Percentiles rank a stretch among this genome's conserved stretches.
These are phyloP conservation scores for Callipepla squamata DNA, from an alignment of 2,113 vertebrate genomes.

Conservation along the genomic window DNA sequence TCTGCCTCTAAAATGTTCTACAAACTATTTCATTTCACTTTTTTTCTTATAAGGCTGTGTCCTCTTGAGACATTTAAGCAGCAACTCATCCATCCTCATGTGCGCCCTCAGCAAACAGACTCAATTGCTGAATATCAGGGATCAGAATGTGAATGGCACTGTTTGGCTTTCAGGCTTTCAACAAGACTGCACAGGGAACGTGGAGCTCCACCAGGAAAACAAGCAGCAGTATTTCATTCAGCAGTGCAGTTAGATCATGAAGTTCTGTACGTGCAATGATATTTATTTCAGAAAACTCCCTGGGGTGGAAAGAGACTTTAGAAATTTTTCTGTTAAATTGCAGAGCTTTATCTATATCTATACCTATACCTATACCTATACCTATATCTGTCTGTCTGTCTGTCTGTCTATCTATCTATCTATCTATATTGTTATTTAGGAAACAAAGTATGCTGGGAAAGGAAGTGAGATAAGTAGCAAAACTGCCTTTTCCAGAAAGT, in stretches of 20 bases:
- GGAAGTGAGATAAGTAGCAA: background rate
- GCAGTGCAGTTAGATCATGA: slow-evolving; percentile 29
- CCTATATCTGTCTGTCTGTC: too few relatives aligned
- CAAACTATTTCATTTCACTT: slow-evolving; percentile 11
- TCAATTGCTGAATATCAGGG: slow-evolving; percentile 9
- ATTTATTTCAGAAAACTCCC: slow-evolving; percentile 44
- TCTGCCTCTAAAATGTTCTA: background rate
- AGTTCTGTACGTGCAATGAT: background rate
- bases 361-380: too few relatives aligned
- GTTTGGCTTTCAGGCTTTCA: slow-evolving; percentile 49
- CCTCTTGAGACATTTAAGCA: slow-evolving; percentile 13
- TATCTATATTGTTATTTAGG: background rate
- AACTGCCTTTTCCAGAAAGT: background rate
- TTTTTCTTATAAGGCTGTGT: background rate
- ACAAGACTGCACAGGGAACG: slow-evolving; percentile 45
- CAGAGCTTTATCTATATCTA: background rate
- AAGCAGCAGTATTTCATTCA: slow-evolving; percentile 39
- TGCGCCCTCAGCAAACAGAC: background rate
- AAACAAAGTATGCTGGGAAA: background rate
- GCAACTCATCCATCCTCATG: background rate
- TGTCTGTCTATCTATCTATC: too few relatives aligned
- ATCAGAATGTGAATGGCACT: slow-evolving; percentile 43
- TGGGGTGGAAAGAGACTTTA: background rate
- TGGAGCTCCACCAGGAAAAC: slow-evolving; percentile 41
- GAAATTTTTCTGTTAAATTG: background rate